Evolutionary conservation across 2,888 invertebrate genomes (phyloP).

Genomic region (Caenorhabditis panamensis): DNA sequence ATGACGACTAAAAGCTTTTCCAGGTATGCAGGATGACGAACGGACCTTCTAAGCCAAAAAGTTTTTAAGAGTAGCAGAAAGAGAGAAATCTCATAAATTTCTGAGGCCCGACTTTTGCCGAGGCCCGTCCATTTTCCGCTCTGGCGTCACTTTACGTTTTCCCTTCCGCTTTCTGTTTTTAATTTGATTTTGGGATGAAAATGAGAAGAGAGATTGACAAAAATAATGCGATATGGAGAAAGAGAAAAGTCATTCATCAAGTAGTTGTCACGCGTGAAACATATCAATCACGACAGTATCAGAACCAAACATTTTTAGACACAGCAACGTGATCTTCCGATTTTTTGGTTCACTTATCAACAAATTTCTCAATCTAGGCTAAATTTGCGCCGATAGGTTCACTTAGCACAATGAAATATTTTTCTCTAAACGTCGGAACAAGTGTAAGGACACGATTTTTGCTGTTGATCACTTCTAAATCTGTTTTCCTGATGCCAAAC

Average conservation of each 20-base stretch:
- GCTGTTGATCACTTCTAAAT: no score
- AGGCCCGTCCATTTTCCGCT: not conserved
- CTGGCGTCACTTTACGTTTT: conserved; percentile 1
- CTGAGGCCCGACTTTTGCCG: conserved; percentile 7
- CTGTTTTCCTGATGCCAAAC: no score
- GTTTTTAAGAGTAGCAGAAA: not conserved
- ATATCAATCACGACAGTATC: not conserved
- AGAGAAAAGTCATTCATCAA: not conserved
- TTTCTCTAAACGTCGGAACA: no score
- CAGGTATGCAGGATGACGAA: not conserved
- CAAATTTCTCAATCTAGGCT: no score
- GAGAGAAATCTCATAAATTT: conserved; percentile 40
- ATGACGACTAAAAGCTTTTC: not conserved
- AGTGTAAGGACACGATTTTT: no score
- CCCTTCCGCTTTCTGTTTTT: not conserved
- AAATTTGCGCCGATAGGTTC: no score
- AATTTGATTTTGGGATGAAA: conserved; percentile 1
- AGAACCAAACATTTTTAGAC: not conserved
- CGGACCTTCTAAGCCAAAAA: not conserved
- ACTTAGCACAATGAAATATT: no score
- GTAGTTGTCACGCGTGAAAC: not conserved
- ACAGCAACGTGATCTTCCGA: not conserved
- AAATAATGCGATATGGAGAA: not conserved
- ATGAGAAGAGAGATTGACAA: no score
- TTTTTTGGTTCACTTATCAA: not conserved